phyloP scores from a whole-genome alignment of 2,888 invertebrate species.

The Zygogramma bicolorata region DNA sequence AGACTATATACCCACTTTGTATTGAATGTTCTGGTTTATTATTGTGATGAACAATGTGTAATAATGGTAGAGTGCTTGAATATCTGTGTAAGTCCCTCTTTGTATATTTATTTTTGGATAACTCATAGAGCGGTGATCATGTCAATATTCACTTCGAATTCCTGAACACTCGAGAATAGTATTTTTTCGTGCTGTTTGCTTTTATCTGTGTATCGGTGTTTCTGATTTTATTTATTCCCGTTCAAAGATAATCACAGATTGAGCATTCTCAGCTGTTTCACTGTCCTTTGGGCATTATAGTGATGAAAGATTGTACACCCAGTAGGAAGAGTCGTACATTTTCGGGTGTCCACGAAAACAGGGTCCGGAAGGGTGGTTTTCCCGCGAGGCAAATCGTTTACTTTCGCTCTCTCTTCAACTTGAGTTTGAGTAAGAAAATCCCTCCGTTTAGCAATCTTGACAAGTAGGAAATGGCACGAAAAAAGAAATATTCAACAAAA shows the following conservation, averaged over 20 bases:
- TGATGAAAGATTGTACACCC: too few relatives aligned
- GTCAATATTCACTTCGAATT: neutral
- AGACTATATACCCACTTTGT: neutral
- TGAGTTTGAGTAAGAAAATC: too few relatives aligned
- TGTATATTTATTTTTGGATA: neutral
- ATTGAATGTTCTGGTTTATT: neutral
- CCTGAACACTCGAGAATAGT: neutral
- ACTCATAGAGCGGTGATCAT: neutral
- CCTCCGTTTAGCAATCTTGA: too few relatives aligned
- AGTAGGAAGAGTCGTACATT: too few relatives aligned
- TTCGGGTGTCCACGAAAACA: too few relatives aligned
- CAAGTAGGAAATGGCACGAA: too few relatives aligned
- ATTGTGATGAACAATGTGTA: neutral
- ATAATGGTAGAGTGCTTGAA: neutral
- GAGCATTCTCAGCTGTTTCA: too few relatives aligned
- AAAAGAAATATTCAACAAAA: too few relatives aligned
- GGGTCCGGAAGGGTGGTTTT: too few relatives aligned
- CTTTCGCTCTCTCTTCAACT: too few relatives aligned
- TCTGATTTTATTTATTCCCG: neutral
- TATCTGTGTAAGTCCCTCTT: neutral
- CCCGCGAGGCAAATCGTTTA: too few relatives aligned
- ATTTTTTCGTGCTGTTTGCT: neutral
- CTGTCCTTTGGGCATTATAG: too few relatives aligned
- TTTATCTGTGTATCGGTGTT: neutral
- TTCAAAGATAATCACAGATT: neutral